A percentile compares a stretch with the other conserved stretches of the same genome.
Evolutionary conservation across 2,888 invertebrate genomes (phyloP).

Genomic region (Onthophagus sagittarius): DNA sequence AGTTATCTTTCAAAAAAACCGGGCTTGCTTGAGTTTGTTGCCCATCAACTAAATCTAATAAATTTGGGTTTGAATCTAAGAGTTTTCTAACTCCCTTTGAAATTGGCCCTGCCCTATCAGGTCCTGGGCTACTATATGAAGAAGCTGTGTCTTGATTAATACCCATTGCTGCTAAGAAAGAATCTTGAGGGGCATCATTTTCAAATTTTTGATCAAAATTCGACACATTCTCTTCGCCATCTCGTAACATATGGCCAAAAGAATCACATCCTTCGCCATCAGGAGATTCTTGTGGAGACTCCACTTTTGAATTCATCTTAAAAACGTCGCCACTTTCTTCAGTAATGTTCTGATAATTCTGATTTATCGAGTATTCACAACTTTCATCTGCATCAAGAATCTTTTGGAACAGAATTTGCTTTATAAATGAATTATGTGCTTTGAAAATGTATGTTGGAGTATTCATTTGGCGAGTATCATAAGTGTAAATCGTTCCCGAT

Average conservation of each 20-base stretch:
- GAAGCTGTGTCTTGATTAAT: neutral
- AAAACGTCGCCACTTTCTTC: constrained; percentile 6
- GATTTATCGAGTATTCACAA: constrained; percentile 19
- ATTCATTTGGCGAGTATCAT: constrained; percentile 55
- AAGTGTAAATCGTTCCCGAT: constrained; percentile 53
- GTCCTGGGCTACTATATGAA: neutral
- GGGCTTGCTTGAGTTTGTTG: constrained; percentile 3
- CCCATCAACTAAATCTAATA: constrained; percentile 3
- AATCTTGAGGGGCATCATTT: constrained; percentile 30
- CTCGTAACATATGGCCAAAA: constrained; percentile 21
- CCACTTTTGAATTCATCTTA: neutral
- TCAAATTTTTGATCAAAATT: neutral
- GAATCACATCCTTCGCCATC: constrained; percentile 17
- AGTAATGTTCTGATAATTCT: constrained; percentile 8
- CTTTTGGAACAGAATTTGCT: constrained; percentile 25
- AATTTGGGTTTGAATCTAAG: constrained; percentile 21
- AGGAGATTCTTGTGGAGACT: neutral
- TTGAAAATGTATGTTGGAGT: constrained; percentile 50
- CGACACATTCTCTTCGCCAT: neutral
- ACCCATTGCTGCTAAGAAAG: constrained; percentile 39
- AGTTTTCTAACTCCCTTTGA: constrained; percentile 25
- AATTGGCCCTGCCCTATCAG: constrained; percentile 17
- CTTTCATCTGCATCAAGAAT: constrained; percentile 9
- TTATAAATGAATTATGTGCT: constrained; percentile 49
- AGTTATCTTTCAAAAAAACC: neutral